phyloP scores from a whole-genome alignment of 1,140 invertebrate species.

The Bemisia tabaci region DNA sequence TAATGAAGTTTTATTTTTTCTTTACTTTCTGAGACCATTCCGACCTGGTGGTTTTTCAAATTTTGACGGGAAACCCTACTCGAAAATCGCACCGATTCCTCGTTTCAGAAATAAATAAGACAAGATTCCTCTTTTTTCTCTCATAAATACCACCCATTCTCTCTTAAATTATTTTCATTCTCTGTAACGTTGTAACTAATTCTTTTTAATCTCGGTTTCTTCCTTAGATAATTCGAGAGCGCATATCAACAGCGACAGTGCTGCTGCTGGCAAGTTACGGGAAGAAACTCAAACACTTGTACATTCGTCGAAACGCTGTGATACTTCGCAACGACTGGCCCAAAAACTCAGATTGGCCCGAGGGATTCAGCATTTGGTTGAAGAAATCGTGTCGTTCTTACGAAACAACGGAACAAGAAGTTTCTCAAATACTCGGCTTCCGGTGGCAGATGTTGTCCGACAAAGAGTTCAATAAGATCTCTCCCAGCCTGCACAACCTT shows the following conservation, averaged over 20 bases:
- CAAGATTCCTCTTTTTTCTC: too few relatives aligned
- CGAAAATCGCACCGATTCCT: too few relatives aligned
- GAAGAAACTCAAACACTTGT: conserved; percentile 45
- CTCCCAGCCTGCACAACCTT: conserved; percentile 6
- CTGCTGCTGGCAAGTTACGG: conserved; percentile 53
- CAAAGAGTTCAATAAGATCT: conserved; percentile 43
- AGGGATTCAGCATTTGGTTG: conserved; percentile 53
- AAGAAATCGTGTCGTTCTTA: conserved; percentile 44
- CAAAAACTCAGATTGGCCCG: conserved; percentile 45
- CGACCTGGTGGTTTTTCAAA: too few relatives aligned
- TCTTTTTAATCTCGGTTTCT: conserved; percentile 9
- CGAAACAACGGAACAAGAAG: conserved; percentile 46
- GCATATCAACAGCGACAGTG: conserved; percentile 64
- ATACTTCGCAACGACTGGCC: conserved; percentile 57
- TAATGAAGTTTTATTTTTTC: too few relatives aligned
- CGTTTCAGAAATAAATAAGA: too few relatives aligned
- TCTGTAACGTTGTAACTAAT: neutral
- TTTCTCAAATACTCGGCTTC: conserved; percentile 50
- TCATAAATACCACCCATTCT: neutral
- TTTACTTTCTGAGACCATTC: too few relatives aligned
- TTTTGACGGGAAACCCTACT: too few relatives aligned
- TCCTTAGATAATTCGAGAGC: conserved; percentile 53
- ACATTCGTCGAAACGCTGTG: conserved; percentile 56
- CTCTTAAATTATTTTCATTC: neutral
- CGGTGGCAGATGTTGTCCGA: conserved; percentile 60